Conservation (phyloP, 1,140 invertebrate species). For the Scaptomyza hsui region DNA sequence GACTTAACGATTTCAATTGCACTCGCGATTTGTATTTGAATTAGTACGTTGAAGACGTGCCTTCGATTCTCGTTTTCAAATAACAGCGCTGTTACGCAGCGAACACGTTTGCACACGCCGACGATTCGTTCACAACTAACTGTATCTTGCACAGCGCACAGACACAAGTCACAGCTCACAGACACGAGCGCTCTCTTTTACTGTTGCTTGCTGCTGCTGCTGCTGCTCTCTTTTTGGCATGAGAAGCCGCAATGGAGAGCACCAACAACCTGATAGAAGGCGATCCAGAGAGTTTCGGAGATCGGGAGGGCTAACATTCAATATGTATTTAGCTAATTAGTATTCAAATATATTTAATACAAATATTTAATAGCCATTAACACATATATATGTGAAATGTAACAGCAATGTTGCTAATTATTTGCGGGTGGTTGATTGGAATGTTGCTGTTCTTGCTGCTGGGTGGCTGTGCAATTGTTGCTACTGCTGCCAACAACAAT, state of each 20-base stretch:
- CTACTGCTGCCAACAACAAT: constrained; percentile 1
- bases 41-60: constrained; percentile 36
- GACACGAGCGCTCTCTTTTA: constrained; percentile 2
- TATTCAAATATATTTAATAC: background rate
- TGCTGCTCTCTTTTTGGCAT: constrained; percentile 8
- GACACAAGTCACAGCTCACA: constrained; percentile 21
- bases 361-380: background rate
- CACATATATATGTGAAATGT: background rate
- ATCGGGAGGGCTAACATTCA: constrained; percentile 11
- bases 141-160: constrained; percentile 21
- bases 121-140: constrained; percentile 55
- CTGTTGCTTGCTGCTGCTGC: too few species aligned
- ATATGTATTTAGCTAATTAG: constrained; percentile 18
- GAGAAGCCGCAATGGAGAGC: background rate
- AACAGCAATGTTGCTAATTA: constrained; percentile 1
- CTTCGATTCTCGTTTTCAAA: background rate
- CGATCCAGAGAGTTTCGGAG: constrained; percentile 15
- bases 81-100: constrained; percentile 19
- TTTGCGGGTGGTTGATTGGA: background rate
- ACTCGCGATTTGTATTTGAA: constrained; percentile 36
- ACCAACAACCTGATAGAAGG: background rate
- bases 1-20: constrained; percentile 42
- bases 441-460: constrained; percentile 1
- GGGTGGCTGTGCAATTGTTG: constrained; percentile 2
- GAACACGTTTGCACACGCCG: constrained; percentile 42